Conservation (phyloP, 2,888 invertebrate species). For the Lordiphosa fenestrarum region DNA sequence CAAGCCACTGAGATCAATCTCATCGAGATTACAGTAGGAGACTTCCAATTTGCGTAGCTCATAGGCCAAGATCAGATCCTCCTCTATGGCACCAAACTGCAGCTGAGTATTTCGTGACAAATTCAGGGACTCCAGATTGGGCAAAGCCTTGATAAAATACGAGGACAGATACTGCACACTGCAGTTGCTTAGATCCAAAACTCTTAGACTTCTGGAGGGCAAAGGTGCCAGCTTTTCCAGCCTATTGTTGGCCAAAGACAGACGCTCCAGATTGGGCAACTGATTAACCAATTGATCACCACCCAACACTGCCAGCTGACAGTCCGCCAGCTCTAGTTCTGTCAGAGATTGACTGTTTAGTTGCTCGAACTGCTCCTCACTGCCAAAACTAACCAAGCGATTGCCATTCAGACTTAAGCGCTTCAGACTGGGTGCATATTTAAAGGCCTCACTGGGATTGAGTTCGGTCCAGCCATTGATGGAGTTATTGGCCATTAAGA, state of each 20-base stretch:
- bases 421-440: conserved; percentile 81
- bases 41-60: conserved; percentile 83
- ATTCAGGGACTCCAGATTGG: conserved; percentile 83
- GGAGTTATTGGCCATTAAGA: conserved; percentile 85
- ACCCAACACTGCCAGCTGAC: conserved; percentile 83
- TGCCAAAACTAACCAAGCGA: conserved; percentile 82
- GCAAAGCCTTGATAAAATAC: conserved; percentile 83
- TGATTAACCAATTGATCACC: conserved; percentile 80
- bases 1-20: conserved; percentile 83
- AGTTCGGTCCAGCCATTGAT: conserved; percentile 83
- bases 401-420: conserved; percentile 85
- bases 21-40: conserved; percentile 84
- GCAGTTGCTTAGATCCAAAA: conserved; percentile 83
- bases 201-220: conserved; percentile 81
- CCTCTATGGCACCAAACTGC: conserved; percentile 77
- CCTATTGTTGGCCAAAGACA: conserved; percentile 83
- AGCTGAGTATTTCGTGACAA: conserved; percentile 84
- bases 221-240: conserved; percentile 81
- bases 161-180: conserved; percentile 81
- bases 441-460: conserved; percentile 82
- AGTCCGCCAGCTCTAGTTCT: conserved; percentile 83
- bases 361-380: conserved; percentile 81
- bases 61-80: conserved; percentile 81
- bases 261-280: conserved; percentile 81
- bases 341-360: conserved; percentile 83